Conservation (phyloP, 2,888 invertebrate species). For the Lasioglossum morio region DNA sequence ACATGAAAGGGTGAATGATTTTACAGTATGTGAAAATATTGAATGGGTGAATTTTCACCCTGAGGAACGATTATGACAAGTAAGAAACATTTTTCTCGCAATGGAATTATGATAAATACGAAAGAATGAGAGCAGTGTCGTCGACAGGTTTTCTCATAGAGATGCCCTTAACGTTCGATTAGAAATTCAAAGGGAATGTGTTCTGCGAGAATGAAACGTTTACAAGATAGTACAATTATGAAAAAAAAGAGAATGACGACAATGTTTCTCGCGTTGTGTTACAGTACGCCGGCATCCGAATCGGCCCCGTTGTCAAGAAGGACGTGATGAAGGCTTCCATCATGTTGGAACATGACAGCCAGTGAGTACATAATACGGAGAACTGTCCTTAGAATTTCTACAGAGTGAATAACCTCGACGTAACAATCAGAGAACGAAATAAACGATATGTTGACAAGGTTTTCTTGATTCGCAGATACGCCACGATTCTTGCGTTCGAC, state of each 20-base stretch:
- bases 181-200: too few species aligned
- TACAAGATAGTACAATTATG: background rate
- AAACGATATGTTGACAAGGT: background rate
- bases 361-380: slow-evolving; percentile 87
- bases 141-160: too few species aligned
- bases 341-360: slow-evolving; percentile 99
- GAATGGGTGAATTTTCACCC: too few species aligned
- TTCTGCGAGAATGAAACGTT: too few species aligned
- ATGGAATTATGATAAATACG: too few species aligned
- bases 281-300: slow-evolving; percentile 98
- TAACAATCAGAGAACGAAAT: background rate
- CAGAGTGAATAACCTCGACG: background rate
- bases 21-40: too few species aligned
- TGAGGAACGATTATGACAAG: too few species aligned
- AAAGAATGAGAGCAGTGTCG: too few species aligned
- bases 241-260: background rate
- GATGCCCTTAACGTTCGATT: too few species aligned
- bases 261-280: slow-evolving; percentile 18
- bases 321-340: slow-evolving; percentile 99
- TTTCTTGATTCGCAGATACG: slow-evolving; percentile 87
- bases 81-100: too few species aligned
- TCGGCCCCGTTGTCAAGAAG: slow-evolving; percentile 99
- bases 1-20: too few species aligned
- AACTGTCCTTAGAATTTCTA: background rate
- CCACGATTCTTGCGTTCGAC: slow-evolving; percentile 99